phyloP scores from a whole-genome alignment of 2,797 vertebrate genomes.

The Aplochiton taeniatus region DNA sequence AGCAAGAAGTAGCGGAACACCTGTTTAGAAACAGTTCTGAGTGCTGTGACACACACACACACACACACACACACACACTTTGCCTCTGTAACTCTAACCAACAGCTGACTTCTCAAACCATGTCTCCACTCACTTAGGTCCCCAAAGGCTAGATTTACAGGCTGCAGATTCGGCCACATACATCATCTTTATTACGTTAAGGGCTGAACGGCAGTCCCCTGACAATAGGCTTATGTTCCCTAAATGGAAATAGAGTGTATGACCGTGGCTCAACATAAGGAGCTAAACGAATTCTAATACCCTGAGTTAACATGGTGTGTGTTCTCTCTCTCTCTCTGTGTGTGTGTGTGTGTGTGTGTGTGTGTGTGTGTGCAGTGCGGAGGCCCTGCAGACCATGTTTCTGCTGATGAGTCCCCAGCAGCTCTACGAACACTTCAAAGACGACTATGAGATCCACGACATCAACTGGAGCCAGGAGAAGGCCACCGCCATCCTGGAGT shows the following conservation, averaged over 20 bases:
- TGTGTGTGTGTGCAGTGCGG: slow-evolving; percentile 76
- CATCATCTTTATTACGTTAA: slow-evolving; percentile 3
- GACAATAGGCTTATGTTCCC: slow-evolving; percentile 25
- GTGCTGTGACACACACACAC: neutral
- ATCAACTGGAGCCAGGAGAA: slow-evolving; percentile 98
- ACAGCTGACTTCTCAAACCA: neutral
- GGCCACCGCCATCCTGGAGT: slow-evolving; percentile 89
- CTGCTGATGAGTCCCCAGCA: slow-evolving; percentile 98
- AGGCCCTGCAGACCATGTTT: slow-evolving; percentile 97
- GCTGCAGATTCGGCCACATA: neutral
- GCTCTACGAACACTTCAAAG: slow-evolving; percentile 96
- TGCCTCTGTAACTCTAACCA: no score
- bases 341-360: slow-evolving; percentile 19
- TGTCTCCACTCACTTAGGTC: neutral
- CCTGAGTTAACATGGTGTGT: slow-evolving; percentile 10
- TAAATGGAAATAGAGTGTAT: no score
- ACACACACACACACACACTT: neutral
- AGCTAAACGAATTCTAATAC: no score
- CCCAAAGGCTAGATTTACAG: neutral
- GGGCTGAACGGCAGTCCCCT: slow-evolving; percentile 7
- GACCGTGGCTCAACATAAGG: no score
- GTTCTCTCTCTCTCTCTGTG: no score
- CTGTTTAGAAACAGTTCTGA: slow-evolving; percentile 47
- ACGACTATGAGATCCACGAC: slow-evolving; percentile 97
- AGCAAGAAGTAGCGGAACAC: slow-evolving; percentile 26